These are phyloP conservation scores for Platichthys stellatus DNA, from an alignment of 2,113 vertebrate species.

Conservation along the genomic window DNA sequence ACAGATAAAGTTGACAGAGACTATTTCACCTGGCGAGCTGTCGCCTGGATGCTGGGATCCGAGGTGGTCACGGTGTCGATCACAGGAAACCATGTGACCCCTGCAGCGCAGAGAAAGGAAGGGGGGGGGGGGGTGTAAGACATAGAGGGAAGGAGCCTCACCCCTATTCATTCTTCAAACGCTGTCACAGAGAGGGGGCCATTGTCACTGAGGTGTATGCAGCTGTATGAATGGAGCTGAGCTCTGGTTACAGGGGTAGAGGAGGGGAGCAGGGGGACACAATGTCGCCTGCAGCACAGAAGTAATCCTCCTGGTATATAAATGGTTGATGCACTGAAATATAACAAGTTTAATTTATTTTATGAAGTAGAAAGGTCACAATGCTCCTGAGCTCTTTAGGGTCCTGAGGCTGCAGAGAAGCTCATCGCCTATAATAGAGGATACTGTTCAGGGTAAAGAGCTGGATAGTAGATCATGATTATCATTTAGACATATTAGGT, in stretches of 20 bases:
- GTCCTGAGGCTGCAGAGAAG: too few relatives aligned
- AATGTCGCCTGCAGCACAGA: slow-evolving; percentile 60
- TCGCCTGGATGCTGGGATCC: neutral
- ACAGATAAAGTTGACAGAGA: too few relatives aligned
- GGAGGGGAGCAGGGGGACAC: slow-evolving; percentile 25
- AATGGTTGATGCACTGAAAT: neutral
- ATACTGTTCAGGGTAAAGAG: too few relatives aligned
- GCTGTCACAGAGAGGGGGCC: slow-evolving; percentile 76
- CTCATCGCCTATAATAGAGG: neutral
- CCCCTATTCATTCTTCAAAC: slow-evolving; percentile 79
- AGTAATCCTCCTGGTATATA: slow-evolving; percentile 31
- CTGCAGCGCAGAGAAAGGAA: slow-evolving; percentile 4
- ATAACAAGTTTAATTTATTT: neutral
- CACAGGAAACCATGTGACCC: neutral
- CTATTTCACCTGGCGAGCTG: too few relatives aligned
- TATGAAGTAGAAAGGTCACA: slow-evolving; percentile 27
- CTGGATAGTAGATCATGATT: too few relatives aligned
- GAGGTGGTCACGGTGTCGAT: neutral
- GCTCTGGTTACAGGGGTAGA: slow-evolving; percentile 71
- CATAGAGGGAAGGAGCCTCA: slow-evolving; percentile 39
- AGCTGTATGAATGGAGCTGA: slow-evolving; percentile 63
- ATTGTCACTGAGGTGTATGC: slow-evolving; percentile 70
- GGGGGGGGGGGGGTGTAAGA: neutral
- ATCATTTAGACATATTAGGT: neutral
- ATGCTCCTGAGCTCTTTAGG: neutral